A percentile compares a stretch with the other conserved stretches of the same genome.
These are phyloP conservation scores for Manduca sexta DNA, from an alignment of 1,140 invertebrate species.

Conservation along the genomic window DNA sequence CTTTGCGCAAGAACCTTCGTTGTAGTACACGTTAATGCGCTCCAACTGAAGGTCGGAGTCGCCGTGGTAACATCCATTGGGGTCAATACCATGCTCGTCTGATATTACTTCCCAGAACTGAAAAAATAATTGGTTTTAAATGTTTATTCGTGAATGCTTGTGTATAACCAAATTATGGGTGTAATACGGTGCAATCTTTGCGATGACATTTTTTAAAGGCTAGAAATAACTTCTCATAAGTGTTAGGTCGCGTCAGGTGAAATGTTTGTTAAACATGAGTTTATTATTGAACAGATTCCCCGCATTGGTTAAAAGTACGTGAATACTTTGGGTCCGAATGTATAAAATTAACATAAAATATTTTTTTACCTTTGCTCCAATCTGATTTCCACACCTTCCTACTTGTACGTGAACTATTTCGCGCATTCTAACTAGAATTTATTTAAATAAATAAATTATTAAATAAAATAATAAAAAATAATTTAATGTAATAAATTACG, in stretches of 20 bases:
- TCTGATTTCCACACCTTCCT: constrained; percentile 86
- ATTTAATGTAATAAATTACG: constrained; percentile 15
- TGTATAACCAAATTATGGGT: too few relatives aligned
- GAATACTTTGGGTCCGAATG: too few relatives aligned
- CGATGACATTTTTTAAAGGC: too few relatives aligned
- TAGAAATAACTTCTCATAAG: too few relatives aligned
- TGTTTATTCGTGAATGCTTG: not conserved
- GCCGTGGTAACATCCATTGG: constrained; percentile 86
- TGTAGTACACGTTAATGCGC: constrained; percentile 91
- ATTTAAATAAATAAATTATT: constrained; percentile 28
- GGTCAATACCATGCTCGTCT: constrained; percentile 92
- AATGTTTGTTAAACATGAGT: too few relatives aligned
- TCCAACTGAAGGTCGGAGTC: constrained; percentile 90
- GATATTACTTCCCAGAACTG: constrained; percentile 78
- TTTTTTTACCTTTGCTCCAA: constrained; percentile 84
- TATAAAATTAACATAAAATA: too few relatives aligned
- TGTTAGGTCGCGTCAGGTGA: too few relatives aligned
- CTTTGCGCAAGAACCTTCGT: constrained; percentile 86
- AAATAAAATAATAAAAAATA: constrained; percentile 14
- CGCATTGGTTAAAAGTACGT: too few relatives aligned
- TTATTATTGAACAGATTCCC: too few relatives aligned
- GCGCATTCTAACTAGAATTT: constrained; percentile 71
- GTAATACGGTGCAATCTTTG: too few relatives aligned
- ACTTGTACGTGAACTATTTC: constrained; percentile 82
- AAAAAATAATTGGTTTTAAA: constrained; percentile 1